Evolutionary conservation across 1,140 invertebrate species (phyloP).

Genomic region (Scaptomyza graminum): DNA sequence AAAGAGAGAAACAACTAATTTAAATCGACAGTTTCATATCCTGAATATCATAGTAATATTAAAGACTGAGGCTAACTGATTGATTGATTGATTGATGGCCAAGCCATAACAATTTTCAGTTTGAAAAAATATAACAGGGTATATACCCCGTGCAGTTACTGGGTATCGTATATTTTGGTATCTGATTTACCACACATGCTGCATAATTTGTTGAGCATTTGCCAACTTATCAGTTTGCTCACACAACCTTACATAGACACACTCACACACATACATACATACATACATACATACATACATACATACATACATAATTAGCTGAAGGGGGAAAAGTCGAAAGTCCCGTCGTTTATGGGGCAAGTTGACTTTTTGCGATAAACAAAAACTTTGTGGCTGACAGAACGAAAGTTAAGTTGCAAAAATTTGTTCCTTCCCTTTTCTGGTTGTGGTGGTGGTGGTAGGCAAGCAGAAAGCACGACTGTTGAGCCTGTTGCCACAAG

Average conservation of each 20-base stretch:
- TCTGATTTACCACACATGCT: conserved; percentile 14
- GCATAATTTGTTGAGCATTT: conserved; percentile 35
- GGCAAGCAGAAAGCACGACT: too few species aligned
- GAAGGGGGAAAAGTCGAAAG: conserved; percentile 21
- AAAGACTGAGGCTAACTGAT: too few species aligned
- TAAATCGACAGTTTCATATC: too few species aligned
- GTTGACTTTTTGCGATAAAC: conserved; percentile 72
- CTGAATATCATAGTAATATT: too few species aligned
- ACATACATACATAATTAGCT: conserved; percentile 66
- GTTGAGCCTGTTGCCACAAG: conserved; percentile 14
- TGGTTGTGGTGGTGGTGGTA: background rate
- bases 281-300: background rate
- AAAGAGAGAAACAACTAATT: too few species aligned
- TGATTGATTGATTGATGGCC: too few species aligned
- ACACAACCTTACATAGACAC: conserved; percentile 7
- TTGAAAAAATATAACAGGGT: too few species aligned
- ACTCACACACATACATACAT: conserved; percentile 32
- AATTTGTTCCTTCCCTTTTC: conserved; percentile 10
- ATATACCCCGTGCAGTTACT: background rate
- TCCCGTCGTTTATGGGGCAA: conserved; percentile 22
- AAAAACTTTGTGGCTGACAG: conserved; percentile 71
- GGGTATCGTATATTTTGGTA: background rate
- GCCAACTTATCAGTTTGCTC: conserved; percentile 52
- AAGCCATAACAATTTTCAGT: too few species aligned
- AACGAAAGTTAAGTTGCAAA: conserved; percentile 45